Evolutionary conservation across 2,797 vertebrate genomes (phyloP), one percentile per base, ranked within the genome.

Genomic region (Rhyacichthys aspro): DNA sequence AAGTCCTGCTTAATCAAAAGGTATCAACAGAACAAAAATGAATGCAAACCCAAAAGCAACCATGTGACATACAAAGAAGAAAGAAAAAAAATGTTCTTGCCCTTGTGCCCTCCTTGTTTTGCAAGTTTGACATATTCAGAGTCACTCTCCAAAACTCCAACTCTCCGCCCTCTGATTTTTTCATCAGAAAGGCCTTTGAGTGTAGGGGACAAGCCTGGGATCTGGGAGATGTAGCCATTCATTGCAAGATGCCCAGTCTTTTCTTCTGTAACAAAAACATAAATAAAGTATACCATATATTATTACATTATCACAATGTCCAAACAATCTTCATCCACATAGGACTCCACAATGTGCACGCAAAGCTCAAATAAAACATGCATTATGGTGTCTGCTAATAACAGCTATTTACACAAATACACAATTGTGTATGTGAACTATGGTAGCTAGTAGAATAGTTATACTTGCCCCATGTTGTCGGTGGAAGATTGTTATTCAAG

Each of bases 81-180:
- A n/a, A n/a, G n/a, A n/a, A n/a, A n/a, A n/a, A n/a, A n/a, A n/a
- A n/a, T 8, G 11, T 2, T 5, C 49, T 4, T 85, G 92, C 91
- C 90, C 42, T 82, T 90, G 23, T 90, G 85, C 2, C 91, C 91
- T 65, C 91, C 91, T 89, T 88, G 89, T 74, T 93, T 93, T 63
- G 91, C 89, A 44, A 93, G 85, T 49, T 91, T 92, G 36, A 90
- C 55, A 55, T 91, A 93, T 7, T 88, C 90, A 14, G 91, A 90
- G 54, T 93, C 91, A 7, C 76, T 72, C 1, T 90, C 86, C 2
- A 77, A 60, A 55, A 92, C 68, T 16, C 78, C 79, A 0, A 23
- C 57, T 38, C 91, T 87, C 7, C 88, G 76, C 0, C 91, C 88
- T 14, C 70, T 50, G 48, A 9, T 43, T 73, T 7, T 88, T 55